Evolutionary conservation across 2,888 invertebrate species (phyloP).

Genomic region (Cataglyphis albicans): DNA sequence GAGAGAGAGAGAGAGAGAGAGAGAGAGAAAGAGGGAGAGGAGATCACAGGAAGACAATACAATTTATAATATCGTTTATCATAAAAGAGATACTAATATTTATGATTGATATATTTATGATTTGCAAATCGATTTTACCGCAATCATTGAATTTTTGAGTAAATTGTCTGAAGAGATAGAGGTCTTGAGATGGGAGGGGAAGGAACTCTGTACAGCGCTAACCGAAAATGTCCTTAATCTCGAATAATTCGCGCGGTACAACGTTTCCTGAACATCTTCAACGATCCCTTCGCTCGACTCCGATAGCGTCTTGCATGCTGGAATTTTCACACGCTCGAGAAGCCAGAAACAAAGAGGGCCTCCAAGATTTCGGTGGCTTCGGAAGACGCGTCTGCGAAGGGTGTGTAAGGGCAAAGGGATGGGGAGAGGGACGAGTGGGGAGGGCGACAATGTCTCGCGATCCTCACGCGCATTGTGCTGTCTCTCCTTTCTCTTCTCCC

Average conservation of each 20-base stretch:
- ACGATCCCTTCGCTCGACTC: slow-evolving; percentile 63
- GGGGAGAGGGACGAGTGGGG: neutral
- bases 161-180: neutral
- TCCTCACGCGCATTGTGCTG: slow-evolving; percentile 75
- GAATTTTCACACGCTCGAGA: slow-evolving; percentile 79
- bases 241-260: slow-evolving; percentile 68
- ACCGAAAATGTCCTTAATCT: slow-evolving; percentile 66
- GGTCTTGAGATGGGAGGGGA: neutral
- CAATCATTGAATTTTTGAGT: neutral
- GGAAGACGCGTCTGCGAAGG: slow-evolving; percentile 39
- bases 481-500: slow-evolving; percentile 56
- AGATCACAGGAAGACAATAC: neutral
- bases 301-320: slow-evolving; percentile 64
- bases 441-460: slow-evolving; percentile 76
- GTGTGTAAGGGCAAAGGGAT: slow-evolving; percentile 24
- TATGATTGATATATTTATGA: neutral
- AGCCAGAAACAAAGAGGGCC: slow-evolving; percentile 77
- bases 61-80: neutral
- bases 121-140: neutral
- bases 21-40: no score
- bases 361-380: slow-evolving; percentile 73
- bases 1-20: no score
- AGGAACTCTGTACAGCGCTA: neutral
- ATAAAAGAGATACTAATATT: neutral
- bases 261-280: slow-evolving; percentile 71